These are phyloP conservation scores for Oncorhynchus kisutch DNA, from an alignment of 2,113 vertebrate genomes.

Conservation along the genomic window DNA sequence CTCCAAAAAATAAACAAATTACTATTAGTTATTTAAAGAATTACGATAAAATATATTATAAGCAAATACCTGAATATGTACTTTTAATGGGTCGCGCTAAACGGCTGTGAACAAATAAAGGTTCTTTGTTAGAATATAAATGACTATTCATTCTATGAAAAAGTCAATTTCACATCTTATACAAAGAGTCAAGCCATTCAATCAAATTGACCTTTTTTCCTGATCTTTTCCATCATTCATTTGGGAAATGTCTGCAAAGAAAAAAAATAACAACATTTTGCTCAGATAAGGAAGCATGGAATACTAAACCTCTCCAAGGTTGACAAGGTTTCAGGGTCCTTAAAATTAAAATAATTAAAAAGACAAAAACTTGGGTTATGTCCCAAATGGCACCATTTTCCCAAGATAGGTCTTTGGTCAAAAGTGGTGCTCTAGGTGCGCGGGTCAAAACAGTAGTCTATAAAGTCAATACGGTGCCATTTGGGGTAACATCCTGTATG, in stretches of 20 bases:
- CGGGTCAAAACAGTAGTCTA: background rate
- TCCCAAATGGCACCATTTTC: background rate
- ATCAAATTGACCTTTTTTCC: constrained; percentile 40
- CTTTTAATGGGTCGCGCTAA: no score
- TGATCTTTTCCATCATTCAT: constrained; percentile 12
- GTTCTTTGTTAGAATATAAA: no score
- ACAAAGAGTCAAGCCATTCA: background rate
- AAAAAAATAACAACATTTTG: background rate
- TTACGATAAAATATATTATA: background rate
- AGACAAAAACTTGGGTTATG: no score
- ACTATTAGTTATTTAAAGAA: background rate
- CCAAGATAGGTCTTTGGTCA: no score
- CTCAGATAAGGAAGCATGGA: background rate
- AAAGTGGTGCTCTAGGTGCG: no score
- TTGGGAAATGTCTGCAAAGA: constrained; percentile 48
- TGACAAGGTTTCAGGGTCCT: no score
- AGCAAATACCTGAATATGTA: background rate
- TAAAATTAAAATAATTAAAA: no score
- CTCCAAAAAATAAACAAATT: no score
- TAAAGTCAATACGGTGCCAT: background rate
- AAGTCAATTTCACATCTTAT: no score
- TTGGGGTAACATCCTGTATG: background rate
- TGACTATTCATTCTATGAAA: no score
- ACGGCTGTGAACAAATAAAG: no score
- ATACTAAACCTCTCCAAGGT: no score